Percentiles rank a stretch among this genome's conserved stretches.
Conservation (phyloP, 23 tunicate species). For the Oikopleura vanhoeffeni region DNA sequence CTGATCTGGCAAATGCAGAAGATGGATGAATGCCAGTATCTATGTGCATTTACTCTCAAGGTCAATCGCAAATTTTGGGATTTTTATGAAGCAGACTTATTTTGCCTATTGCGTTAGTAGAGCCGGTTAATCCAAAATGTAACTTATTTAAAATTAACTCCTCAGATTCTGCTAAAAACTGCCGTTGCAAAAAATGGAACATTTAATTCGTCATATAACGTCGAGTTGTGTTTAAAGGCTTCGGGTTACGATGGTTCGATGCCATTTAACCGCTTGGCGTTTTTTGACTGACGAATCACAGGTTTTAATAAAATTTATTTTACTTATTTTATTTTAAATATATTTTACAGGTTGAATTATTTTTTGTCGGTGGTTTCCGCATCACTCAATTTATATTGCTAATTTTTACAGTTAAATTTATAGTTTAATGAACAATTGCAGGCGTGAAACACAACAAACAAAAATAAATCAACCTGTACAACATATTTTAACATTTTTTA, state of each 20-base stretch:
- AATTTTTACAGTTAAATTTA: too few species aligned
- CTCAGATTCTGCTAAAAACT: neutral
- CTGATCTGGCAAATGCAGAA: too few species aligned
- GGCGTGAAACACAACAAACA: too few species aligned
- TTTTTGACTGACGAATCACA: neutral
- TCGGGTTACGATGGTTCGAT: neutral
- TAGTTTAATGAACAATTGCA: too few species aligned
- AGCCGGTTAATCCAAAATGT: neutral
- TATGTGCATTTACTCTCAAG: neutral
- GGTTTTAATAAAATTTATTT: too few species aligned
- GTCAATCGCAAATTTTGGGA: neutral
- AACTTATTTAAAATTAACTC: neutral
- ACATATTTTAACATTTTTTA: too few species aligned
- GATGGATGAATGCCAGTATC: too few species aligned
- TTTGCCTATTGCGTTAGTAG: neutral
- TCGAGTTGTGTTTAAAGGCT: neutral
- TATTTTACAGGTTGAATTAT: too few species aligned
- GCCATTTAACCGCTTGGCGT: neutral
- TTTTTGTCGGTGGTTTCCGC: too few species aligned
- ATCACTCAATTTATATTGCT: too few species aligned
- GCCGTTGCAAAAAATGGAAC: neutral
- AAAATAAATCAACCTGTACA: too few species aligned
- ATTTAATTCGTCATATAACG: neutral
- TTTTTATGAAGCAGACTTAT: neutral
- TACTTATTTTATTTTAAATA: too few species aligned